These are phyloP conservation scores for Podotricha telesiphe DNA, from an alignment of 2,888 invertebrate species.

Conservation along the genomic window DNA sequence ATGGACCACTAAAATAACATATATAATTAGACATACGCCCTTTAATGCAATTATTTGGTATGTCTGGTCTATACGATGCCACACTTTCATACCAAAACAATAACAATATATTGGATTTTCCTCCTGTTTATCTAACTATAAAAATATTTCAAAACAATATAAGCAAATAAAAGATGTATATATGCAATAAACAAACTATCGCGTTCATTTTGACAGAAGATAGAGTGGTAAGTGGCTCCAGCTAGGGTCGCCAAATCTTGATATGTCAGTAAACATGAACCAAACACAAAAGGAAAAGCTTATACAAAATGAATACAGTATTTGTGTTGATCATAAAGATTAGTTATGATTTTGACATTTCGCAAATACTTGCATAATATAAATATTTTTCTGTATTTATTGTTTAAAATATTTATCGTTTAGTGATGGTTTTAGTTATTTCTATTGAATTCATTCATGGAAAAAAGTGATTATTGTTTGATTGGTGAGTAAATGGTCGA, in stretches of 20 bases:
- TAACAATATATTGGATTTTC: conserved; percentile 10
- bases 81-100: neutral
- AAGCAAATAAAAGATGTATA: conserved; percentile 32
- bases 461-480: neutral
- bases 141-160: conserved; percentile 23
- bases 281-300: conserved; percentile 22
- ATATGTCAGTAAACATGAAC: conserved; percentile 33
- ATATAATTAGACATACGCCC: no score
- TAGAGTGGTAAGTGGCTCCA: conserved; percentile 32
- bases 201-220: conserved; percentile 31
- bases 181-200: conserved; percentile 34
- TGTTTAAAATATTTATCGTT: neutral
- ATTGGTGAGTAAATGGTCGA: neutral
- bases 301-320: conserved; percentile 19
- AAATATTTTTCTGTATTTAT: neutral
- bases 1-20: no score
- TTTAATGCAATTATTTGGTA: no score
- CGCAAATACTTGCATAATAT: neutral
- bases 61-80: no score
- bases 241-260: conserved; percentile 34
- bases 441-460: neutral
- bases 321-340: neutral
- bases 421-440: neutral
- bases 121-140: conserved; percentile 6
- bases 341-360: neutral